These are phyloP conservation scores for Oscheius onirici DNA, from an alignment of 2,888 invertebrate genomes.

Conservation along the genomic window DNA sequence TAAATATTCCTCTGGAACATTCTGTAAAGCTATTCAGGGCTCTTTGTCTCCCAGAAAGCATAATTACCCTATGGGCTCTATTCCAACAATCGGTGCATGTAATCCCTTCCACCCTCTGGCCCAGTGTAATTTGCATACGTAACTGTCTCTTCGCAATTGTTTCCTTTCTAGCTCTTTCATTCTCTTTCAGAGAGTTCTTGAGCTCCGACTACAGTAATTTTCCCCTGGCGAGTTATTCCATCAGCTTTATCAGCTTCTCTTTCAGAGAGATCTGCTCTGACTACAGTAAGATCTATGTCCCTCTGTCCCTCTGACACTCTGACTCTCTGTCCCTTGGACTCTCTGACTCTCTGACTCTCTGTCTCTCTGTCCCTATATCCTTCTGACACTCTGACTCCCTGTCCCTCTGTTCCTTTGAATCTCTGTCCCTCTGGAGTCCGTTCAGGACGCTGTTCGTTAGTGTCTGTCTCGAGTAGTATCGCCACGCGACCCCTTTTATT, in stretches of 20 bases:
- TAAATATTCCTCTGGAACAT: too few species aligned
- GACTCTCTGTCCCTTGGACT: background rate
- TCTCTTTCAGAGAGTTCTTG: too few species aligned
- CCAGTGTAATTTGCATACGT: slow-evolving; percentile 10
- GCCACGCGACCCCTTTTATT: slow-evolving; percentile 24
- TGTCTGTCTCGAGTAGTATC: slow-evolving; percentile 23
- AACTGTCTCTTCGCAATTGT: background rate
- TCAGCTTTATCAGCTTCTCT: background rate
- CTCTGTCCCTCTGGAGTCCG: background rate
- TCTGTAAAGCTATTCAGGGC: too few species aligned
- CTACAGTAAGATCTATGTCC: background rate
- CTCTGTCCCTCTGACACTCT: background rate
- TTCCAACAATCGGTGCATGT: too few species aligned
- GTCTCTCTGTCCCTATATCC: background rate
- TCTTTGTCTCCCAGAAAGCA: too few species aligned
- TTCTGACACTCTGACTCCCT: background rate
- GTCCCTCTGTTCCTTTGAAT: slow-evolving; percentile 8
- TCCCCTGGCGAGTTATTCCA: too few species aligned
- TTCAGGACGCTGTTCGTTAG: slow-evolving; percentile 26
- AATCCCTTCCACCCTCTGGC: background rate
- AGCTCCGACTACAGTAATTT: too few species aligned
- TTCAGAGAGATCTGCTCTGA: background rate
- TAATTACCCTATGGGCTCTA: too few species aligned
- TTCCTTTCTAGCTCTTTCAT: too few species aligned
- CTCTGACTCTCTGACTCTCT: background rate